phyloP scores from a whole-genome alignment of 2,113 vertebrate genomes.

The Leiothrix lutea region DNA sequence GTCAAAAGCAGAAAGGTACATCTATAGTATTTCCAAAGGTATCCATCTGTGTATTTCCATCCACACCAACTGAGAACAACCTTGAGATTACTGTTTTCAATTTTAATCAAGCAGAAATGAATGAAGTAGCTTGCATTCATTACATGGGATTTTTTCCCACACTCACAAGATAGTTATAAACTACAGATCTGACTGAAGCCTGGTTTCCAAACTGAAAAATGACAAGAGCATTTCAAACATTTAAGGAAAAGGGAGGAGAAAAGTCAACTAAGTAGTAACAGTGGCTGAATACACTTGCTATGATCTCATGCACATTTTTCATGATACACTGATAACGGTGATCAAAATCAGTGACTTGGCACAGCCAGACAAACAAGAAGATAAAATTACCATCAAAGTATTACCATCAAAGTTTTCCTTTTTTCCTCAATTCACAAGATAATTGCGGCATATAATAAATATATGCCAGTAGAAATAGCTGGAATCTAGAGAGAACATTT shows the following conservation, averaged over 20 bases:
- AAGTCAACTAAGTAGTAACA: not conserved
- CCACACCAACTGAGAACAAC: not conserved
- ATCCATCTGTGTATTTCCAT: not conserved
- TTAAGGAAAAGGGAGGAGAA: not conserved
- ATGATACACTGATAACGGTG: not conserved
- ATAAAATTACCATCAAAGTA: not conserved
- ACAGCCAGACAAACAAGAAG: not conserved
- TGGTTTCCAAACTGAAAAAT: not conserved
- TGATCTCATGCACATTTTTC: not conserved
- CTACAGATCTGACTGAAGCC: not conserved
- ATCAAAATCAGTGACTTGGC: not conserved
- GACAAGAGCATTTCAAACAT: not conserved
- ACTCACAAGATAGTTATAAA: not conserved
- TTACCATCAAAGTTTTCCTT: not conserved
- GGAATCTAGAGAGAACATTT: not conserved
- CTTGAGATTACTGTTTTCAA: not conserved
- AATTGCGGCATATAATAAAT: not conserved
- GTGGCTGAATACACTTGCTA: not conserved
- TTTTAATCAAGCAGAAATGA: not conserved
- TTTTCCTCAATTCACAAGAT: not conserved
- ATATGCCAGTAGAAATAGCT: not conserved
- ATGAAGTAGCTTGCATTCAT: not conserved
- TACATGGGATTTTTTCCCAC: not conserved
- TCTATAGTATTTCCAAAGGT: not conserved
- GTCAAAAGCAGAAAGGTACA: not conserved